These are phyloP conservation scores for Calycopis cecrops DNA, from an alignment of 1,140 invertebrate species.

Conservation along the genomic window DNA sequence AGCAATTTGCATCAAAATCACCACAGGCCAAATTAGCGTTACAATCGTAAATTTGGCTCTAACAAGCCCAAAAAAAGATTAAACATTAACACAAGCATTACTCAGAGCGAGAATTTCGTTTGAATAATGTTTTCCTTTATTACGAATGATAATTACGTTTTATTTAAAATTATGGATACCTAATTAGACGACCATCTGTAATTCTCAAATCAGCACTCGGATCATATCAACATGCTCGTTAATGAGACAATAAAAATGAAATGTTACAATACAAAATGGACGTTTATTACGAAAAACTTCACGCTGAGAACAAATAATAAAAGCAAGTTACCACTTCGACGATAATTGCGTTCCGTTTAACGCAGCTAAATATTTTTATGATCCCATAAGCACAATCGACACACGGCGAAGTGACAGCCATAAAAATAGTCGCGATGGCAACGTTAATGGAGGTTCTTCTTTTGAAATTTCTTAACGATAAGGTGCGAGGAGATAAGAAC, in stretches of 20 bases:
- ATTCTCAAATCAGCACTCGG: constrained; percentile 17
- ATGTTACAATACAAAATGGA: constrained; percentile 55
- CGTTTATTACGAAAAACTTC: constrained; percentile 45
- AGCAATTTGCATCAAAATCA: constrained; percentile 2
- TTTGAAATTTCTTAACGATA: constrained; percentile 52
- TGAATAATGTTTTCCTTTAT: constrained; percentile 9
- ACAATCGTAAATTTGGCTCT: no score
- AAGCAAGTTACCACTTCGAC: constrained; percentile 49
- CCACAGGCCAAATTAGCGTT: background rate
- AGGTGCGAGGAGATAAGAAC: constrained; percentile 42
- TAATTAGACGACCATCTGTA: background rate
- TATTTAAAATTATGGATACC: constrained; percentile 16
- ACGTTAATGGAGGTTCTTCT: constrained; percentile 42
- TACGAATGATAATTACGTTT: constrained; percentile 4
- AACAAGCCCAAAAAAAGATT: no score
- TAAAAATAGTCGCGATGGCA: background rate
- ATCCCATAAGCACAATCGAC: constrained; percentile 32
- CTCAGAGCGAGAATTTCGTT: background rate
- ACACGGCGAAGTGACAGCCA: background rate
- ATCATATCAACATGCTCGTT: constrained; percentile 42
- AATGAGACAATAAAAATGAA: constrained; percentile 51
- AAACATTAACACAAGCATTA: no score
- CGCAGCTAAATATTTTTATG: constrained; percentile 40
- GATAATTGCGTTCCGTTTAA: constrained; percentile 49
- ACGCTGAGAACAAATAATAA: constrained; percentile 50